phyloP scores from a whole-genome alignment of 2,888 invertebrate species.

The Drosophila peninsularis region DNA sequence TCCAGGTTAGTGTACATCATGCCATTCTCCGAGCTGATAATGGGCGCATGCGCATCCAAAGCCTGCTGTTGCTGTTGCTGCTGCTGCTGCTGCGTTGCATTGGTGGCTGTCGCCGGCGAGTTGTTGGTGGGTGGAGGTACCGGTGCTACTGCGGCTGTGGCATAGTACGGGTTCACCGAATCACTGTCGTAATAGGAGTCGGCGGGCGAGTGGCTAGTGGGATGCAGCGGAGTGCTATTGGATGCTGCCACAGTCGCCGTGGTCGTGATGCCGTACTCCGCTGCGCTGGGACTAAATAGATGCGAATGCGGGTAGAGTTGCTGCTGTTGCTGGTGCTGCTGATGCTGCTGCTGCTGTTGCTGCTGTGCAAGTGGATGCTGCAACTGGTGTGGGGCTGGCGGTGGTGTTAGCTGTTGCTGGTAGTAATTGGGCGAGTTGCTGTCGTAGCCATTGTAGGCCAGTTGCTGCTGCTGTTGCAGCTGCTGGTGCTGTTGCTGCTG shows the following conservation, averaged over 20 bases:
- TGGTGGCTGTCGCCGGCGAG: constrained; percentile 74
- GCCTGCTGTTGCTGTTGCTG: constrained; percentile 57
- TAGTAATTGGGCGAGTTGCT: constrained; percentile 76
- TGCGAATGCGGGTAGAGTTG: constrained; percentile 83
- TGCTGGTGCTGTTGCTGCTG: constrained; percentile 61
- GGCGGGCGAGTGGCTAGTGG: constrained; percentile 83
- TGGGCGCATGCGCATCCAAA: constrained; percentile 85
- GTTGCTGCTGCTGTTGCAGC: constrained; percentile 66
- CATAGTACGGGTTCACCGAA: constrained; percentile 83
- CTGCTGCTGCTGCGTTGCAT: constrained; percentile 62
- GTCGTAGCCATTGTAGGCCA: constrained; percentile 76
- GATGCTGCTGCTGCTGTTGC: constrained; percentile 55
- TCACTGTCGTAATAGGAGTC: constrained; percentile 84
- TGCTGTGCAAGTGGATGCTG: constrained; percentile 56
- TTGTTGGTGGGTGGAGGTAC: constrained; percentile 77
- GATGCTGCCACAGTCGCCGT: constrained; percentile 64
- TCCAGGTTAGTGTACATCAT: constrained; percentile 96
- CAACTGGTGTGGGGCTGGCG: constrained; percentile 63
- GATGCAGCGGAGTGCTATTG: constrained; percentile 80
- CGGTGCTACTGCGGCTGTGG: constrained; percentile 79
- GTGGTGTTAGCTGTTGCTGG: constrained; percentile 73
- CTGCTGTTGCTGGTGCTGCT: constrained; percentile 63
- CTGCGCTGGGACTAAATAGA: constrained; percentile 84
- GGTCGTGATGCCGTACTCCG: constrained; percentile 84
- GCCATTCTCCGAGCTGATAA: constrained; percentile 94